These are phyloP conservation scores for Todiramphus saurophagus DNA, from an alignment of 2,113 vertebrate species.

Conservation along the genomic window DNA sequence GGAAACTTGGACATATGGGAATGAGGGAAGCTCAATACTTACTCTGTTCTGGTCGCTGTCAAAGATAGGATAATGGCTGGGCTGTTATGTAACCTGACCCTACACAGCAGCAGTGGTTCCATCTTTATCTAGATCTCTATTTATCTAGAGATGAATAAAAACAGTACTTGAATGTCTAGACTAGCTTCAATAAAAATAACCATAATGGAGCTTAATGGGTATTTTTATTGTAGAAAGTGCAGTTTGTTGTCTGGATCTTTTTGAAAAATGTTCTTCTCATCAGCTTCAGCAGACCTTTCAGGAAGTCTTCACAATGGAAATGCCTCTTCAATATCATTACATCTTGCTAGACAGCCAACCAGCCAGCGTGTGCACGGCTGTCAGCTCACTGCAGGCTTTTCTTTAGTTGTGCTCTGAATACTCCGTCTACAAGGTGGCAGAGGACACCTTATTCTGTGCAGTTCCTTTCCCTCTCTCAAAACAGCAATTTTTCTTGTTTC, in stretches of 20 bases:
- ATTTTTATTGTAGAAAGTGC: conserved; percentile 38
- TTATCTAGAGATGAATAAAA: conserved; percentile 54
- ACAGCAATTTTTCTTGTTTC: background rate
- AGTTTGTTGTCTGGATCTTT: conserved; percentile 46
- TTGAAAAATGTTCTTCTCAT: conserved; percentile 30
- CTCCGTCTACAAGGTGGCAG: background rate
- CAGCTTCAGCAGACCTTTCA: background rate
- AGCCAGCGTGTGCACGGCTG: fast-evolving
- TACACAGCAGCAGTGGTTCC: background rate
- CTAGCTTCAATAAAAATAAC: conserved; percentile 54
- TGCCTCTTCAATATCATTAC: conserved; percentile 6
- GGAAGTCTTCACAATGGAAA: conserved; percentile 24
- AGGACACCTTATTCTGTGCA: background rate
- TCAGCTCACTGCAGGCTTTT: background rate
- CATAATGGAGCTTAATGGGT: conserved; percentile 42
- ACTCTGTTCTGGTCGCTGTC: background rate
- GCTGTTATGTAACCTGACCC: background rate
- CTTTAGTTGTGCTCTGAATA: background rate
- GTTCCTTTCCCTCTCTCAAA: background rate
- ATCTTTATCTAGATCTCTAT: conserved; percentile 58
- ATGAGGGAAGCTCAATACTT: background rate
- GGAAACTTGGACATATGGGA: background rate
- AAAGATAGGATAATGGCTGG: conserved; percentile 4
- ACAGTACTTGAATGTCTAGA: conserved; percentile 49
- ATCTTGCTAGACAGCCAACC: background rate